Evolutionary conservation across 2,113 vertebrate genomes (phyloP).

Genomic region (Phyllopteryx taeniolatus): DNA sequence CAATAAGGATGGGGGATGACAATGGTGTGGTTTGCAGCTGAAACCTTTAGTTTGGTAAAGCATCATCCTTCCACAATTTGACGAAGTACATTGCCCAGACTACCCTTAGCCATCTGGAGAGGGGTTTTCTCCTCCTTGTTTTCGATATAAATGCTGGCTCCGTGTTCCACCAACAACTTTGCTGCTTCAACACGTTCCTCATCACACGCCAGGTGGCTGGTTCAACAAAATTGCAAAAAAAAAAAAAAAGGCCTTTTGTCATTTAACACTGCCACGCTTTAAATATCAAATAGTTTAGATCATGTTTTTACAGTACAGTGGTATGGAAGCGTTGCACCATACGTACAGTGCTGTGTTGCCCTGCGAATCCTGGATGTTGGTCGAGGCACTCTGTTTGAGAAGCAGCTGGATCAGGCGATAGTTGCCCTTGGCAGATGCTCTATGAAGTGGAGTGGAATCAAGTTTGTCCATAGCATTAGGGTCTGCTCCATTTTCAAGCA

Average conservation of each 20-base stretch:
- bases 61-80: constrained; percentile 85
- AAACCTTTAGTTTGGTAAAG: neutral
- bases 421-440: constrained; percentile 93
- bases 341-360: constrained; percentile 96
- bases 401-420: constrained; percentile 89
- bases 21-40: constrained; percentile 2
- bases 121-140: constrained; percentile 97
- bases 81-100: constrained; percentile 79
- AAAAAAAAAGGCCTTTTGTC: neutral
- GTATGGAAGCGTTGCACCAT: neutral
- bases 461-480: constrained; percentile 87
- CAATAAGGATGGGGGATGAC: constrained; percentile 6
- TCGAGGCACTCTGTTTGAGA: constrained; percentile 87
- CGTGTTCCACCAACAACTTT: constrained; percentile 88
- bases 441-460: constrained; percentile 87
- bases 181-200: constrained; percentile 93
- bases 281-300: neutral
- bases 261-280: neutral
- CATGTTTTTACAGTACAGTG: neutral
- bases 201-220: constrained; percentile 94
- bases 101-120: constrained; percentile 84
- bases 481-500: constrained; percentile 87
- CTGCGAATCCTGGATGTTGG: constrained; percentile 91
- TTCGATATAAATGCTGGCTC: constrained; percentile 94
- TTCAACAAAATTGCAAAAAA: constrained; percentile 10